A percentile compares a stretch with the other conserved stretches of the same genome.
Conservation (phyloP, 2,888 invertebrate species). For the Phortica magna region DNA sequence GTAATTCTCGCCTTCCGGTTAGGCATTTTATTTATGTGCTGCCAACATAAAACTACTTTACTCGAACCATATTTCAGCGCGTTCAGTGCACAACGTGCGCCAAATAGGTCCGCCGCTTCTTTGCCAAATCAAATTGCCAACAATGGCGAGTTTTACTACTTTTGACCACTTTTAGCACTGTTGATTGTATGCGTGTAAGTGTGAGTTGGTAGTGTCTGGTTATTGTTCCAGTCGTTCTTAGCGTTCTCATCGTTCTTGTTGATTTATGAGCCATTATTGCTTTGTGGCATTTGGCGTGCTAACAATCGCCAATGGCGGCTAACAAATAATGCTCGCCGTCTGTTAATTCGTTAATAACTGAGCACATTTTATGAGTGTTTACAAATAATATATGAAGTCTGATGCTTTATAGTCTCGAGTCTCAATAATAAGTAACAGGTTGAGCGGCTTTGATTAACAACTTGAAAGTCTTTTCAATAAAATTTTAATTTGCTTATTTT, state of each 20-base stretch:
- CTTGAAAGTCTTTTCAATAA: too few species aligned
- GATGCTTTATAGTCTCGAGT: not conserved
- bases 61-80: conserved; percentile 29
- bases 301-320: conserved; percentile 8
- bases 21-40: conserved; percentile 21
- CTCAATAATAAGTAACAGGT: conserved; percentile 9
- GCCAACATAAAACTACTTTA: conserved; percentile 36
- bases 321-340: not conserved
- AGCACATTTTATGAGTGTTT: not conserved
- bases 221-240: not conserved
- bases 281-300: conserved; percentile 19
- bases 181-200: not conserved
- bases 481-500: too few species aligned
- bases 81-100: not conserved
- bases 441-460: not conserved
- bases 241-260: conserved; percentile 13
- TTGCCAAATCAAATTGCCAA: conserved; percentile 7
- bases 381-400: conserved; percentile 6
- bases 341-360: conserved; percentile 20
- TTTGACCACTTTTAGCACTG: not conserved
- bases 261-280: conserved; percentile 27
- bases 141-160: not conserved
- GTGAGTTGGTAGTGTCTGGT: not conserved
- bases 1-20: not conserved
- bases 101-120: not conserved